Base-by-base conservation (phyloP, 2,888 invertebrate species). In the Caenorhabditis wallacei region DNA sequence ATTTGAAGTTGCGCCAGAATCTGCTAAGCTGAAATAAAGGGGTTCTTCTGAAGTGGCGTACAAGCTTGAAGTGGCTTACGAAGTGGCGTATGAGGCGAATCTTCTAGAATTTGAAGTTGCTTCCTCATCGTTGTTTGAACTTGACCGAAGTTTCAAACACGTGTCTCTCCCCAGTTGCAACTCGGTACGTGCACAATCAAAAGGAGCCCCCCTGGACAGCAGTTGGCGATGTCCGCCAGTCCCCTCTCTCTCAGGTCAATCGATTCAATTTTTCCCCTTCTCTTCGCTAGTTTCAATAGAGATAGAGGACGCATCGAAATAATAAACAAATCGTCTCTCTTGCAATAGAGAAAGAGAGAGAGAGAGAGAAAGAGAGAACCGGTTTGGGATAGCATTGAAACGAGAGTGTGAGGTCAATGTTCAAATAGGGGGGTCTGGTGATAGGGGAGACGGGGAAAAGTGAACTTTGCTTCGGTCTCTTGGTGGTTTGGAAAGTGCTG, bases 341-440 rank as follows among this genome's bases (percentile, higher is more conserved):
- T 11, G 30, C 3, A 8, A 30, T 3, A 30, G 30, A 30, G 30
- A 30, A 8, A 30, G 30, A 30, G 30, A 30, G 40, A 10, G 40
- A 13, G 40, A 10, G 16, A 40, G 16, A 40, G 40, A 40, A 13
- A 40, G 40, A 40, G 16, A 35, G 66, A 57, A 68, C 75, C 66
- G 59, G 75, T 76, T 76, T 18, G 7, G 68, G 59, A 76, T 68
- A 76, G 66, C 75, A 76, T 68, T 46, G 75, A 76, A 76, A 68
- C 43, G 63, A 10, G 5, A 13, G 4, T 30, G 35, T 51, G 18
- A 43, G 57, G 57, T 57, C 30, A 35, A 71, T 74, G 66, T 66
- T 75, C 68, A 68, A 51, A 68, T 66, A 37, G 18, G 16, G 40
- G 40, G 24, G 56, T 43, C 16, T 40, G 40, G 10, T 40, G 40